Evolutionary conservation across 2,797 vertebrate species (phyloP).

Genomic region (Pipistrellus kuhlii): DNA sequence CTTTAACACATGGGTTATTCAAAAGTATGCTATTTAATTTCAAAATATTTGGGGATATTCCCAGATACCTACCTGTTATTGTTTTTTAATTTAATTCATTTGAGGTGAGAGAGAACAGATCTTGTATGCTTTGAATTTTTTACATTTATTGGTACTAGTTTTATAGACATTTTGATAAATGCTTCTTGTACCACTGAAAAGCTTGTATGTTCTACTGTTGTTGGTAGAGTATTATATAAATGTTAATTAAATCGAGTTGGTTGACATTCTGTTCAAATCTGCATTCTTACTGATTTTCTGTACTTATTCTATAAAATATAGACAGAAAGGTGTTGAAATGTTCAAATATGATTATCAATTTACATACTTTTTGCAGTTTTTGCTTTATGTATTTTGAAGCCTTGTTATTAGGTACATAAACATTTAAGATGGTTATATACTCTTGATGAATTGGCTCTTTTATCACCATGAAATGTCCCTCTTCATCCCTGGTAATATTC

Average conservation of each 20-base stretch:
- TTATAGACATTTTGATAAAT: slow-evolving; percentile 23
- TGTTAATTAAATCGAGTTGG: background rate
- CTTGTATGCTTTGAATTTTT: background rate
- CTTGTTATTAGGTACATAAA: background rate
- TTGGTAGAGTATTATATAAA: background rate
- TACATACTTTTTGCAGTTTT: slow-evolving; percentile 14
- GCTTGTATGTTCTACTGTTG: background rate
- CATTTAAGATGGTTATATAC: background rate
- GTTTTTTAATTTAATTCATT: slow-evolving; percentile 51
- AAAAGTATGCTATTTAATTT: slow-evolving; percentile 25
- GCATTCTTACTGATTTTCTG: slow-evolving; percentile 27
- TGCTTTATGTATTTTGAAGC: slow-evolving; percentile 17
- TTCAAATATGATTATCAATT: background rate
- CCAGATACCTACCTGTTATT: slow-evolving; percentile 10
- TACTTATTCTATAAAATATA: slow-evolving; percentile 12
- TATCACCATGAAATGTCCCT: slow-evolving; percentile 28
- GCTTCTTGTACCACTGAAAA: slow-evolving; percentile 7
- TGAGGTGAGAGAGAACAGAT: slow-evolving; percentile 16
- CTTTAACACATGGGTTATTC: slow-evolving; percentile 25
- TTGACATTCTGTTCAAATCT: slow-evolving; percentile 11
- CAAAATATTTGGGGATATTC: slow-evolving; percentile 44
- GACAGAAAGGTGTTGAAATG: background rate
- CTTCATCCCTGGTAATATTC: slow-evolving; percentile 39
- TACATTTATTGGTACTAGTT: background rate
- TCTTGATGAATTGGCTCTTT: background rate